phyloP scores from a whole-genome alignment of 2,888 invertebrate genomes.

The Dynastes tityus region DNA sequence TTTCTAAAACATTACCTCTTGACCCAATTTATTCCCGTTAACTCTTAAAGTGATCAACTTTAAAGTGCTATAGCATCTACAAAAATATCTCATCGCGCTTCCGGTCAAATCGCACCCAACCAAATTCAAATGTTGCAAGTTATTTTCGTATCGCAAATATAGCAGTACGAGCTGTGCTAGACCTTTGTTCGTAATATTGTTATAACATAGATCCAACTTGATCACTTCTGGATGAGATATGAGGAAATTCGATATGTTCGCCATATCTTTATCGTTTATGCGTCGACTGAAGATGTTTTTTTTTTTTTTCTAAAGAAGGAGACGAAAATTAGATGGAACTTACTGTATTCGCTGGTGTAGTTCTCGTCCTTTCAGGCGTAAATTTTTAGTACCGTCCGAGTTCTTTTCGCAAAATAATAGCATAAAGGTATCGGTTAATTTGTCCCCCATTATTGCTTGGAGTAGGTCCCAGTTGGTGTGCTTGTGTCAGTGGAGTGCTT shows the following conservation, averaged over 20 bases:
- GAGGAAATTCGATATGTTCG: slow-evolving; percentile 72
- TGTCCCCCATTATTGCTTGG: slow-evolving; percentile 53
- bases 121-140: slow-evolving; percentile 73
- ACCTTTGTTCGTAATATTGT: slow-evolving; percentile 73
- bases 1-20: slow-evolving; percentile 63
- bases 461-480: not conserved
- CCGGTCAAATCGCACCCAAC: slow-evolving; percentile 74
- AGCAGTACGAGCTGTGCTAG: slow-evolving; percentile 70
- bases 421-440: slow-evolving; percentile 63
- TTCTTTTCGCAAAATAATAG: slow-evolving; percentile 71
- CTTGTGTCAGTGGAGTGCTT: not conserved
- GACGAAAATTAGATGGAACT: slow-evolving; percentile 22
- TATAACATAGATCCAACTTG: slow-evolving; percentile 74
- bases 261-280: slow-evolving; percentile 72
- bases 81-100: slow-evolving; percentile 67
- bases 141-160: slow-evolving; percentile 70
- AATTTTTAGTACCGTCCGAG: slow-evolving; percentile 72
- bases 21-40: slow-evolving; percentile 76
- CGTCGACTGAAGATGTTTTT: slow-evolving; percentile 64
- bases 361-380: slow-evolving; percentile 73
- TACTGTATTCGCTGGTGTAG: slow-evolving; percentile 69
- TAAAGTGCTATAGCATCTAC: slow-evolving; percentile 62
- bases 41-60: slow-evolving; percentile 73
- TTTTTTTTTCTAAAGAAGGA: not conserved
- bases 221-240: slow-evolving; percentile 70